Evolutionary conservation across 2,888 invertebrate species (phyloP), one percentile per base, ranked within the genome.

Genomic region (Nymphalis urticae): DNA sequence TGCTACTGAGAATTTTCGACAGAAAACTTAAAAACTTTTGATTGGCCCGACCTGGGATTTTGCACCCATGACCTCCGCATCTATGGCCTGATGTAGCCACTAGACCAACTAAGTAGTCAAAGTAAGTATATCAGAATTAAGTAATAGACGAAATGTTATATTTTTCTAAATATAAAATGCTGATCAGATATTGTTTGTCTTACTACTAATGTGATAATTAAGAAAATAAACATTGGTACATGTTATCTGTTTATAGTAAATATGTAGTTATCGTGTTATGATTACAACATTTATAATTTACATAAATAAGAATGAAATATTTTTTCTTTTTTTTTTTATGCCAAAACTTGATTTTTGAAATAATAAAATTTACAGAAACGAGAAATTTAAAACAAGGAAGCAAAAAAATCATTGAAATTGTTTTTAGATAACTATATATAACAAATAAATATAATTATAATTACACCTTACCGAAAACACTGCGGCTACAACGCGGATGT

Each of bases 401-500:
- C 5, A 10, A 17, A 13, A 17, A 48, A 62, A 9, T 24, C 36
- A 13, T n/a, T 21, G 8, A 7, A 19, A 56, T 9, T n/a, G n/a
- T n/a, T 17, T 19, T 10, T 10, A 19, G 8, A 16, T 17, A 56
- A 56, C 10, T n/a, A 32, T 32, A 32, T 32, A 50, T 17, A 8
- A 17, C 0, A 50, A 50, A 48, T 1, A 50, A 50, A 61, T n/a
- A 42, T 66, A 66, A 53, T 62, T 21, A 61, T 47, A n/a, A 54
- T 24, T 19, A 54, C 48, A 19, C 10, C 89, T 87, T 82, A 92
- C 92, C 71, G 87, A 86, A 82, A 92, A 92, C 54, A 90, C 88
- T 51, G 85, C 87, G 24, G 90, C 91, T 9, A 90, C 89, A 64
- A 90, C 83, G 75, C 87, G 82, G 64, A 91, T 84, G 75, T 86